Percentiles rank a stretch among this genome's conserved stretches.
phyloP scores from a whole-genome alignment of 2,113 vertebrate species.

The Brevimyrus niger region DNA sequence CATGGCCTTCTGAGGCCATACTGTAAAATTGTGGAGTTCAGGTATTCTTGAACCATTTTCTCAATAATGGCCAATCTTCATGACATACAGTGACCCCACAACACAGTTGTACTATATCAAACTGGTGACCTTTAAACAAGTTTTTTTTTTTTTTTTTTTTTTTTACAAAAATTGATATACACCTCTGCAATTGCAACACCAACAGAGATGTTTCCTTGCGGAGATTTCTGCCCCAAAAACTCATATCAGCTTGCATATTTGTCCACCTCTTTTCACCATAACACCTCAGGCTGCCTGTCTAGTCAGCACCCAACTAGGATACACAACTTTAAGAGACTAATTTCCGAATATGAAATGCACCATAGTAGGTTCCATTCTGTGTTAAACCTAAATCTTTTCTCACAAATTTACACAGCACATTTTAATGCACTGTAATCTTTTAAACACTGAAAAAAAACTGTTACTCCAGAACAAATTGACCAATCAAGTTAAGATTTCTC shows the following conservation, averaged over 20 bases:
- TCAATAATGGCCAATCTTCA: not conserved
- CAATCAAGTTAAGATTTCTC: not conserved
- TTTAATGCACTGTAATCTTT: not conserved
- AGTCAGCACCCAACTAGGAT: not conserved
- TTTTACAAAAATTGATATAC: not conserved
- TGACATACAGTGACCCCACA: not conserved
- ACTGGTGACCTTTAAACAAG: not conserved
- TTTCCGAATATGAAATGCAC: not conserved
- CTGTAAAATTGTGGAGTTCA: not conserved
- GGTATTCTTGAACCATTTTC: not conserved
- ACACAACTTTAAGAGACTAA: not conserved
- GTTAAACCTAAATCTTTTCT: not conserved
- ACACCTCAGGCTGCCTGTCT: not conserved
- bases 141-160: not conserved
- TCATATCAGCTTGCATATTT: not conserved
- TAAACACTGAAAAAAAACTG: not conserved
- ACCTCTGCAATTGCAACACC: not conserved
- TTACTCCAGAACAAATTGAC: not conserved
- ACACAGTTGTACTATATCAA: not conserved
- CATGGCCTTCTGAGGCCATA: not conserved
- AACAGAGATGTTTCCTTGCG: not conserved
- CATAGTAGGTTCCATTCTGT: not conserved
- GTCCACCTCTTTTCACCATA: not conserved
- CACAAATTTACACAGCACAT: not conserved
- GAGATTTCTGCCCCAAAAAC: not conserved